Evolutionary conservation across 2,113 vertebrate genomes (phyloP).

Genomic region (Epinephelus lanceolatus): DNA sequence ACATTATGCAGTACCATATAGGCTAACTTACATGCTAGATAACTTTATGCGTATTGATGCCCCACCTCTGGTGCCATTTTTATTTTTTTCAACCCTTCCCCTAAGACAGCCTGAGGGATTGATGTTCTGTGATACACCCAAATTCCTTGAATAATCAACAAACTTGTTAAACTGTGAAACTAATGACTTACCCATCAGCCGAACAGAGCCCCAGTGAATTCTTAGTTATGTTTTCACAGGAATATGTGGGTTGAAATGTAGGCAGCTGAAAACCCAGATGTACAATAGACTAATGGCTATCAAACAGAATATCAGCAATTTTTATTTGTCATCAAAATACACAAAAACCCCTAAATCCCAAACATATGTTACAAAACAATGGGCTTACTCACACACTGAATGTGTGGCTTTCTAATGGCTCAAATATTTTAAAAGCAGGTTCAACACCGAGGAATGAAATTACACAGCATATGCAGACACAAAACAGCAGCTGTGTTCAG

Average conservation of each 20-base stretch:
- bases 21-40: too few relatives aligned
- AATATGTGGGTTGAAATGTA: not conserved
- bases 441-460: not conserved
- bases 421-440: not conserved
- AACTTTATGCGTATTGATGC: too few relatives aligned
- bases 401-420: not conserved
- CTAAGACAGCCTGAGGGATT: too few relatives aligned
- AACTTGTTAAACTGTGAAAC: too few relatives aligned
- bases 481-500: conserved; percentile 1
- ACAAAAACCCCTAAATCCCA: not conserved
- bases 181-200: too few relatives aligned
- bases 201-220: too few relatives aligned
- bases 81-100: too few relatives aligned
- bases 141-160: too few relatives aligned
- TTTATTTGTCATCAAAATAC: conserved; percentile 3
- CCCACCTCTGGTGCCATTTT: too few relatives aligned
- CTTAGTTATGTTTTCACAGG: too few relatives aligned
- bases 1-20: too few relatives aligned
- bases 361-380: not conserved
- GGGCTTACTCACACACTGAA: not conserved
- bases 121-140: too few relatives aligned
- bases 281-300: not conserved
- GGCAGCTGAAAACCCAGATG: not conserved
- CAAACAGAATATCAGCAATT: not conserved
- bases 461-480: not conserved